Base-by-base conservation (phyloP, 2,113 vertebrate species). In the Lutjanus erythropterus region DNA sequence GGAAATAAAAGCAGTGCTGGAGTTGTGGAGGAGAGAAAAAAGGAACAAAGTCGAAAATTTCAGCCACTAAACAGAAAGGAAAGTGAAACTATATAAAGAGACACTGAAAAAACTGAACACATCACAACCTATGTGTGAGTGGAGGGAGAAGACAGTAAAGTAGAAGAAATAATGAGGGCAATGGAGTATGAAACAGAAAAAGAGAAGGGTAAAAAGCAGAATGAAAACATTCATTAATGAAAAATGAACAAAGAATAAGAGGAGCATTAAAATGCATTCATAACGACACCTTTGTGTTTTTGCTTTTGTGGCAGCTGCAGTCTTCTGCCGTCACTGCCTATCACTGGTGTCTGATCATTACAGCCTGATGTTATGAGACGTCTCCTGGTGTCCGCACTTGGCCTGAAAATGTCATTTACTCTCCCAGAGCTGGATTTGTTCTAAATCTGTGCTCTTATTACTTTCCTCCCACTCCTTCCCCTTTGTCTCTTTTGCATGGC, bases 391-490 rank as follows among this genome's bases (percentile, higher is more conserved):
- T 80, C 64, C 58, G 6, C 42, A 46, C 33, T 71, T 70, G 62
- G 53, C 75, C 67, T 71, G 55, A 42, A 80, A 80, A 71, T 58
- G 65, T 71, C 46, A 68, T 60, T 62, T 46, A 27, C 2, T 61
- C 39, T 71, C 64, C 46, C 64, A 3, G 50, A 70, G 23, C 49
- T 59, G 27, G 21, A 66, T 69, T 71, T 27, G 33, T 73, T 53
- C 67, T 70, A 75, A 75, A 72, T 84, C 52, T 62, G 61, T 61
- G 49, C 50, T 64, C 44, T 69, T 59, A 80, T 64, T 80, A 41
- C 9, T 68, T 25, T 62, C 69, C 68, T 64, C 64, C 42, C 55
- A 31, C 49, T 67, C 18, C 46, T 35, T 81, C 37, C 61, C 35
- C 37, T 71, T 49, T 75, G 44, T 81, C 29, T 25, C 6, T 50